Evolutionary conservation across 2,113 vertebrate species (phyloP).

Genomic region (Vanacampus margaritifer): DNA sequence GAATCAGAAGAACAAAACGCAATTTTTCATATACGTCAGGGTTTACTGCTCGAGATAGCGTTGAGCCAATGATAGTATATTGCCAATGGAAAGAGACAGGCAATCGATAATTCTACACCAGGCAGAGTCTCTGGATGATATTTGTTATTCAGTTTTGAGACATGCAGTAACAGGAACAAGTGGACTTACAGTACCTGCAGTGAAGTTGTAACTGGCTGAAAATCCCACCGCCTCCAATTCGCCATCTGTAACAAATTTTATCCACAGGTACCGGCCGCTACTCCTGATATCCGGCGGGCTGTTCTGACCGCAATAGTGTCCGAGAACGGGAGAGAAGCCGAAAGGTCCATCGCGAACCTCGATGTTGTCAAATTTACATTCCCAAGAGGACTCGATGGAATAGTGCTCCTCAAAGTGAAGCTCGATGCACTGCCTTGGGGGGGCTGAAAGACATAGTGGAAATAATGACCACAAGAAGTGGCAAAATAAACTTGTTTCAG

Average conservation of each 20-base stretch:
- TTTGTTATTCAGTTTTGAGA: slow-evolving; percentile 40
- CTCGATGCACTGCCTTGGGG: slow-evolving; percentile 96
- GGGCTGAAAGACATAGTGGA: slow-evolving; percentile 74
- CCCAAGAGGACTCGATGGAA: slow-evolving; percentile 97
- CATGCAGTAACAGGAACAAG: slow-evolving; percentile 15
- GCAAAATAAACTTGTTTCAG: slow-evolving; percentile 18
- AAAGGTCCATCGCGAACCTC: slow-evolving; percentile 98
- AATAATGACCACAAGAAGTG: slow-evolving; percentile 33
- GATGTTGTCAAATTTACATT: slow-evolving; percentile 99
- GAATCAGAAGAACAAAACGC: background rate
- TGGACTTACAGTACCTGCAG: slow-evolving; percentile 77
- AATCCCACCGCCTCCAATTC: slow-evolving; percentile 97
- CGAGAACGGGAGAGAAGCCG: slow-evolving; percentile 95
- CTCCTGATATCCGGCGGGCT: slow-evolving; percentile 95
- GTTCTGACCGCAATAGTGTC: slow-evolving; percentile 95
- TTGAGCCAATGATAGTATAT: slow-evolving; percentile 31
- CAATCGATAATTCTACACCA: slow-evolving; percentile 47
- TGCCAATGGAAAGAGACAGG: slow-evolving; percentile 44
- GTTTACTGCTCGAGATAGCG: slow-evolving; percentile 11
- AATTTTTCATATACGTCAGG: slow-evolving; percentile 11
- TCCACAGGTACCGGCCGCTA: slow-evolving; percentile 96
- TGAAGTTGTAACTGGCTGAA: slow-evolving; percentile 97
- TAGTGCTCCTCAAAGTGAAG: slow-evolving; percentile 97
- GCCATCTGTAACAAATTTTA: slow-evolving; percentile 98
- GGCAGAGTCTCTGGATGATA: slow-evolving; percentile 25